Base-by-base conservation (phyloP, 2,113 vertebrate genomes). In the Etheostoma spectabile region DNA sequence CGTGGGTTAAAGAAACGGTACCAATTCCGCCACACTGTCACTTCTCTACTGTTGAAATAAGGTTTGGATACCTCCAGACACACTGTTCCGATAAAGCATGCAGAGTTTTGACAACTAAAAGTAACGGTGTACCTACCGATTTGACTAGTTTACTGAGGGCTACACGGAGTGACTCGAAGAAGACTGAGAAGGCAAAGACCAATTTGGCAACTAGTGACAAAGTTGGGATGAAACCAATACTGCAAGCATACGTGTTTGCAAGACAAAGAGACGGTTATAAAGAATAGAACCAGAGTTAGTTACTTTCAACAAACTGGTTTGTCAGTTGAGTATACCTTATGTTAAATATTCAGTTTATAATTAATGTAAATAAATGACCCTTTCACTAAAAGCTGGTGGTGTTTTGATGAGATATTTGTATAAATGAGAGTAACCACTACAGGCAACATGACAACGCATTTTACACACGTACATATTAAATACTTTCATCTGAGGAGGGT, bases 391-490 rank as follows among this genome's bases (percentile, higher is more conserved):
- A 81, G 79, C 83, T 88, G 81, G 74, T 87, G 57, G 79, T 60
- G 24, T 78, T 90, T 85, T 68, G 48, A 78, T 84, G 76, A 83
- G 16, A 75, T 82, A 86, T 60, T 75, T 11, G 51, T 78, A 86
- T 79, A 79, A 85, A 89, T 74, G 65, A 59, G 77, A 71, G 19
- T 74, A 77, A 82, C 83, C 80, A 87, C 87, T 80, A 90, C 85
- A 89, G 77, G 86, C 82, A 85, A 90, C 83, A 77, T 84, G 85
- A 88, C 82, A 92, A 80, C 79, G 82, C 73, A 86, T 85, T 87
- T 63, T 82, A 91, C 86, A 92, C 86, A 92, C 84, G 74, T 81
- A 83, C 77, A 83, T 82, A 86, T 89, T 89, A 89, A 88, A 89
- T 90, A 91, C 83, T 86, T 75, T 86, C 62, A 62, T 86, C 51